phyloP scores from a whole-genome alignment of 2,113 vertebrate species.

The Tachysurus vachellii region DNA sequence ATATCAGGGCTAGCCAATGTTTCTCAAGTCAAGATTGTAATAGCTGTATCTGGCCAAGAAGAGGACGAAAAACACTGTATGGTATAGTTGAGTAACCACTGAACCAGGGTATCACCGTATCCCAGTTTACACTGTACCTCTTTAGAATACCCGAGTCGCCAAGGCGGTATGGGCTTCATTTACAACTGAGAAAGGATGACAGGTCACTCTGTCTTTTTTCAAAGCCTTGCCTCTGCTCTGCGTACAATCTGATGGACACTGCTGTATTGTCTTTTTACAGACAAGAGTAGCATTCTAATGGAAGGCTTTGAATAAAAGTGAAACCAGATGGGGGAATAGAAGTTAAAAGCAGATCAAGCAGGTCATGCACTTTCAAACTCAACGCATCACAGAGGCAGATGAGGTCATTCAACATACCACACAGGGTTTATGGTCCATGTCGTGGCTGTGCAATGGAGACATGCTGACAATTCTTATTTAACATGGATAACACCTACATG shows the following conservation, averaged over 20 bases:
- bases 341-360: slow-evolving; percentile 68
- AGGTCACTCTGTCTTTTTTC: slow-evolving; percentile 34
- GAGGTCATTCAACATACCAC: slow-evolving; percentile 52
- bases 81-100: not conserved
- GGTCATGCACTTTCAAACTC: slow-evolving; percentile 54
- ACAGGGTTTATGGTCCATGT: slow-evolving; percentile 32
- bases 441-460: not conserved
- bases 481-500: not conserved
- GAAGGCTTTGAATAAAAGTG: slow-evolving; percentile 68
- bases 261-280: slow-evolving; percentile 60
- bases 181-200: slow-evolving; percentile 9
- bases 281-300: slow-evolving; percentile 67
- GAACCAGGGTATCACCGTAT: not conserved
- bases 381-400: slow-evolving; percentile 56
- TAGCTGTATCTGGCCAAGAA: not conserved
- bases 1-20: not conserved
- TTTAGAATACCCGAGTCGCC: not conserved
- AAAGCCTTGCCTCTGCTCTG: slow-evolving; percentile 28
- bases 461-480: slow-evolving; percentile 32
- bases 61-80: not conserved
- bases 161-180: slow-evolving; percentile 19
- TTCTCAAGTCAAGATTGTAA: not conserved
- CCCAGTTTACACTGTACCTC: not conserved
- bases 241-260: slow-evolving; percentile 53
- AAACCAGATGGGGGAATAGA: slow-evolving; percentile 74